Evolutionary conservation across 2,113 vertebrate genomes (phyloP).

Genomic region (Patagioenas fasciata): DNA sequence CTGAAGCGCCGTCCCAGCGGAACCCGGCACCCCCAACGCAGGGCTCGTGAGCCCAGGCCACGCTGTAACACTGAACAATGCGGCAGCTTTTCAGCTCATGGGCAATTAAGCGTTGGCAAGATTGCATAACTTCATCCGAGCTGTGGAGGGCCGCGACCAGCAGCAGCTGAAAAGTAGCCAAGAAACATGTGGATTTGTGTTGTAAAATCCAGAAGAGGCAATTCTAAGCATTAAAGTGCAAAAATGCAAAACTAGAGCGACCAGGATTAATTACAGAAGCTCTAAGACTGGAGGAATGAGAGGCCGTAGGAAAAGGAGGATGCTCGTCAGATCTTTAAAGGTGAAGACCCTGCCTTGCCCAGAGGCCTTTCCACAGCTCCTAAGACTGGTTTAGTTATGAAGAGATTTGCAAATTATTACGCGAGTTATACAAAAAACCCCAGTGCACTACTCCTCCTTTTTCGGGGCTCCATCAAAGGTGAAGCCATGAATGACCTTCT

Average conservation of each 20-base stretch:
- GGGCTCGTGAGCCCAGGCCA: not conserved
- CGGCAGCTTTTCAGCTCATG: constrained; percentile 33
- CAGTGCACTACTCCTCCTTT: not conserved
- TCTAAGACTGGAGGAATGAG: not conserved
- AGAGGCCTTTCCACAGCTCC: not conserved
- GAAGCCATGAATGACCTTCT: not conserved
- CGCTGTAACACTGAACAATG: not conserved
- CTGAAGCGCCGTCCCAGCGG: not conserved
- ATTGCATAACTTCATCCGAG: not conserved
- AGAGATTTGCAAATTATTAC: not conserved
- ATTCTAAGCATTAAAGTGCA: not conserved
- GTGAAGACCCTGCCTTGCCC: not conserved
- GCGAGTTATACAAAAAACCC: not conserved
- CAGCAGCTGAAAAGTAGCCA: constrained; percentile 18
- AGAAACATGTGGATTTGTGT: constrained; percentile 13
- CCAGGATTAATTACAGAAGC: not conserved
- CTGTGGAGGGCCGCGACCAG: not conserved
- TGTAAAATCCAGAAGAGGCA: not conserved
- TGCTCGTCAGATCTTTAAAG: not conserved
- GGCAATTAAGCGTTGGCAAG: constrained; percentile 23
- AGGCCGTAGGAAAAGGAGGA: not conserved
- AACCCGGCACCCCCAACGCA: too few relatives aligned
- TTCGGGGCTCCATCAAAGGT: not conserved
- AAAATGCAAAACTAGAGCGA: not conserved
- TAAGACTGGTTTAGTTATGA: not conserved